phyloP scores from a whole-genome alignment of 2,113 vertebrate genomes.

The Camelus dromedarius region DNA sequence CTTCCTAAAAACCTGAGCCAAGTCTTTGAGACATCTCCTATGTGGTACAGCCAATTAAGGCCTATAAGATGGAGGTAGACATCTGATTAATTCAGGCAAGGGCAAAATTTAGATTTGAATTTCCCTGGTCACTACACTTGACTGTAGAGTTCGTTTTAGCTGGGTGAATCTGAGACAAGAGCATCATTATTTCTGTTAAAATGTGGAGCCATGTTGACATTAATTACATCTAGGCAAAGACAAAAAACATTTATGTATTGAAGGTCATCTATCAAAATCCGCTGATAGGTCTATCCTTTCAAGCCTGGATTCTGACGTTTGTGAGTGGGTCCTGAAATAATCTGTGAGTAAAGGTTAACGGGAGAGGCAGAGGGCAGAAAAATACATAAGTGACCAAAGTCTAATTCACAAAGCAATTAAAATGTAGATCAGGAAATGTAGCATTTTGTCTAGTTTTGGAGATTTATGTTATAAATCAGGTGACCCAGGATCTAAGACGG shows the following conservation, averaged over 20 bases:
- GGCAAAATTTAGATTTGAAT: slow-evolving; percentile 20
- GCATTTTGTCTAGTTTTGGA: neutral
- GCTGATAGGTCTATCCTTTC: neutral
- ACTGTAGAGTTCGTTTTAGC: neutral
- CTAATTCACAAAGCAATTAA: neutral
- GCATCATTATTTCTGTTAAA: neutral
- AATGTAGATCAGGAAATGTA: neutral
- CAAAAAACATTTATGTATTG: neutral
- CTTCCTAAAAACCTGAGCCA: neutral
- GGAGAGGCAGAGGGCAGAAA: neutral
- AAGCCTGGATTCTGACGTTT: neutral
- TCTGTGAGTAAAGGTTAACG: fast-evolving
- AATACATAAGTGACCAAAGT: neutral
- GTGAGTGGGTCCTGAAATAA: neutral
- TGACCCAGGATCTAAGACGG: neutral
- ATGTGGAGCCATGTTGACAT: neutral
- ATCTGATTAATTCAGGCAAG: neutral
- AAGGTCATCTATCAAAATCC: neutral
- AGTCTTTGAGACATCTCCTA: neutral
- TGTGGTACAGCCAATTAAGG: neutral
- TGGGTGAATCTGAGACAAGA: neutral
- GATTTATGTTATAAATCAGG: neutral
- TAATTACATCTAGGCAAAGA: neutral
- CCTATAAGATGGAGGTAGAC: neutral
- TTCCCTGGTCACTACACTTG: neutral